phyloP scores from a whole-genome alignment of 92 coral and sea anemone species.

The Epizoanthus illoricatus region DNA sequence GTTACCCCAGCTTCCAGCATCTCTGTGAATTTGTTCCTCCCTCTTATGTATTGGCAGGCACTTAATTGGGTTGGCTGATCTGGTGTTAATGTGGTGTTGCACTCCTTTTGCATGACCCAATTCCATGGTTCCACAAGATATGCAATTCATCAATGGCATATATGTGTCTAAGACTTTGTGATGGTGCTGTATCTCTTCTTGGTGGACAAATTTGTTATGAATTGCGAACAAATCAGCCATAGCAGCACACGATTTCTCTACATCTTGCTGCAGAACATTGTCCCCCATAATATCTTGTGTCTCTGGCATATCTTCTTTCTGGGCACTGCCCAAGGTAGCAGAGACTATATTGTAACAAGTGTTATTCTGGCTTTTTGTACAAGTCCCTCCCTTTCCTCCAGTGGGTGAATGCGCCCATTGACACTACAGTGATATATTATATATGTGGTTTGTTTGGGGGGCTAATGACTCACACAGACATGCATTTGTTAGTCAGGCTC shows the following conservation, averaged over 20 bases:
- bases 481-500: too few species aligned
- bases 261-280: background rate
- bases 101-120: slow-evolving; percentile 20
- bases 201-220: too few species aligned
- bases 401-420: background rate
- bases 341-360: background rate
- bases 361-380: background rate
- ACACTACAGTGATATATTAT: background rate
- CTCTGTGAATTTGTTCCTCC: slow-evolving; percentile 23
- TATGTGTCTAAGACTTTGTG: background rate
- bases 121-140: slow-evolving; percentile 25
- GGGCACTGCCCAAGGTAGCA: background rate
- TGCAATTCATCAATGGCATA: slow-evolving; percentile 14
- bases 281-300: background rate
- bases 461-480: background rate
- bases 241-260: background rate
- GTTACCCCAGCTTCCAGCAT: slow-evolving; percentile 43
- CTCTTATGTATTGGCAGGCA: slow-evolving; percentile 39
- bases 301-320: background rate
- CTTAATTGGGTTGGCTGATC: slow-evolving; percentile 17
- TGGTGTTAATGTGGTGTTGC: too few species aligned
- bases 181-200: slow-evolving; percentile 16
- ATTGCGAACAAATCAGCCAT: too few species aligned
- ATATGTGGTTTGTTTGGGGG: background rate
- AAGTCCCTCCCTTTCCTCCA: background rate